Conservation (phyloP, 2,113 vertebrate genomes). For the Saguinus midas region DNA sequence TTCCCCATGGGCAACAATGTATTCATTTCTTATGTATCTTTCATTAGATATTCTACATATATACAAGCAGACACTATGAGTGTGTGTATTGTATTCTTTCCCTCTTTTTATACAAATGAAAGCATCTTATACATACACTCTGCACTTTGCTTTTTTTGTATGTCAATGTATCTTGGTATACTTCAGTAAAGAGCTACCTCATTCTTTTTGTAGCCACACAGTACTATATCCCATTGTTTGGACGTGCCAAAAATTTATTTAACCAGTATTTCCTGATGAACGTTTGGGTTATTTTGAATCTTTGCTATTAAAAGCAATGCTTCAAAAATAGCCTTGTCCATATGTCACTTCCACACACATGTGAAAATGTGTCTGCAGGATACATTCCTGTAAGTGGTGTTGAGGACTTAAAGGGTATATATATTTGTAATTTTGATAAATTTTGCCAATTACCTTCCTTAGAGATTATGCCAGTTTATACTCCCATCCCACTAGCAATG, state of each 20-base stretch:
- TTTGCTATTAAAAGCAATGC: constrained; percentile 62
- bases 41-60: constrained; percentile 6
- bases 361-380: constrained; percentile 49
- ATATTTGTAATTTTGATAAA: constrained; percentile 20
- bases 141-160: constrained; percentile 5
- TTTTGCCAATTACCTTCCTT: constrained; percentile 33
- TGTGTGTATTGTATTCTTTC: not conserved
- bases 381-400: constrained; percentile 25
- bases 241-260: constrained; percentile 29
- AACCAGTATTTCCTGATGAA: constrained; percentile 32
- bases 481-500: not conserved
- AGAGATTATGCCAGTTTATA: constrained; percentile 40
- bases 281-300: constrained; percentile 36
- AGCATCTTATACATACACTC: constrained; percentile 8
- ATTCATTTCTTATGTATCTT: not conserved
- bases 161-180: not conserved
- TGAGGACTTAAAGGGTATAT: not conserved
- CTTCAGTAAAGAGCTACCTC: constrained; percentile 29
- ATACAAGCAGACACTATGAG: not conserved
- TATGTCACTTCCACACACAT: constrained; percentile 9
- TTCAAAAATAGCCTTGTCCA: constrained; percentile 52
- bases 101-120: constrained; percentile 45
- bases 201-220: constrained; percentile 47
- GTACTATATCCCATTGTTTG: constrained; percentile 26
- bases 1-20: not conserved